Evolutionary conservation across 1,140 invertebrate species (phyloP).

Genomic region (Agraylea sexmaculata): DNA sequence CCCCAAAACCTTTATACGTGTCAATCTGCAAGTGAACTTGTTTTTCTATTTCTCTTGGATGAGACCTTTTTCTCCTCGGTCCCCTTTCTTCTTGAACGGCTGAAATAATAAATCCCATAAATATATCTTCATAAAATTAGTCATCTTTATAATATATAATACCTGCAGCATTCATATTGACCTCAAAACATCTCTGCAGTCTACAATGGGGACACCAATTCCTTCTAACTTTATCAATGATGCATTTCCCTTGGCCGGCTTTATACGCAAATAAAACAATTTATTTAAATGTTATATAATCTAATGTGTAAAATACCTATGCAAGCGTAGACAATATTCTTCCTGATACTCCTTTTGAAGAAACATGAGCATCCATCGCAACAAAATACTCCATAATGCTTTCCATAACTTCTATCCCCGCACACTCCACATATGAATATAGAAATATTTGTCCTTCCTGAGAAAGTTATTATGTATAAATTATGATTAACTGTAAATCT

Average conservation of each 20-base stretch:
- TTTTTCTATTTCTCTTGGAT: background rate
- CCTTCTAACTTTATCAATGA: slow-evolving; percentile 67
- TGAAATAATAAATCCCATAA: slow-evolving; percentile 21
- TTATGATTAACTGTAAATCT: background rate
- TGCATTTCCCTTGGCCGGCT: slow-evolving; percentile 64
- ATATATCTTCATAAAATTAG: slow-evolving; percentile 7
- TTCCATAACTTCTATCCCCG: slow-evolving; percentile 76
- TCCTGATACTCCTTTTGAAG: slow-evolving; percentile 69
- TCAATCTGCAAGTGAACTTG: background rate
- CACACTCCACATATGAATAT: slow-evolving; percentile 54
- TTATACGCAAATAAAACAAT: slow-evolving; percentile 7
- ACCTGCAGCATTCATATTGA: slow-evolving; percentile 71
- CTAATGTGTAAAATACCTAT: slow-evolving; percentile 46
- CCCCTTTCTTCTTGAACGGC: slow-evolving; percentile 74
- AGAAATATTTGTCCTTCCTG: background rate
- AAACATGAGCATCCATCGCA: slow-evolving; percentile 86
- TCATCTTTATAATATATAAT: slow-evolving; percentile 23
- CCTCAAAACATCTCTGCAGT: slow-evolving; percentile 63
- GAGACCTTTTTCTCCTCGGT: slow-evolving; percentile 35
- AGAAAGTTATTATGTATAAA: background rate
- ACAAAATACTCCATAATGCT: slow-evolving; percentile 77
- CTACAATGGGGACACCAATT: slow-evolving; percentile 85
- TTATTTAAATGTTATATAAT: background rate
- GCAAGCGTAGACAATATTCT: slow-evolving; percentile 58
- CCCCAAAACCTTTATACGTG: background rate